phyloP scores from a whole-genome alignment of 2,797 vertebrate genomes.

The Notamacropus eugenii region DNA sequence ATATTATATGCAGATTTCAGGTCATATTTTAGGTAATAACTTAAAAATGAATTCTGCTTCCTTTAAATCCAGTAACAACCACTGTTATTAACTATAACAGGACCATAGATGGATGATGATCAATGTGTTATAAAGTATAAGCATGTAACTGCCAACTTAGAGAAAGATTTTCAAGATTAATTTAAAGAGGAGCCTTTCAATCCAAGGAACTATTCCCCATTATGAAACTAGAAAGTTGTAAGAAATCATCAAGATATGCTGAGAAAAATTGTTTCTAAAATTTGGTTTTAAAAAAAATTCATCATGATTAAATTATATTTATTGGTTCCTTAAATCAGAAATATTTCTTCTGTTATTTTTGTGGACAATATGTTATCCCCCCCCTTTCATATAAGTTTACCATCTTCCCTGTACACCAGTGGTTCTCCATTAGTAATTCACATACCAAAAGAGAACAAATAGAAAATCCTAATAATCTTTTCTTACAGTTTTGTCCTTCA shows the following conservation, averaged over 20 bases:
- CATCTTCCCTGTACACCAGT: background rate
- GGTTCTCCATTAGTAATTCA: background rate
- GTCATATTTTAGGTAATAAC: background rate
- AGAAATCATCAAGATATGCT: background rate
- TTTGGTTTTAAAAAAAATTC: background rate
- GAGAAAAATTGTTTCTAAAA: background rate
- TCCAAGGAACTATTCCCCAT: background rate
- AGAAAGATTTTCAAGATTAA: background rate
- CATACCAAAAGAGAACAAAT: background rate
- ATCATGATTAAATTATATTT: background rate
- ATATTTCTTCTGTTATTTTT: background rate
- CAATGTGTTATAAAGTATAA: background rate
- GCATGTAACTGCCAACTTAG: background rate
- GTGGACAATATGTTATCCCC: too few relatives aligned
- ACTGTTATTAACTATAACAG: background rate
- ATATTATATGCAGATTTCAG: background rate
- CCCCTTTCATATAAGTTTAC: background rate
- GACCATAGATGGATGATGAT: background rate
- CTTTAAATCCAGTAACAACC: background rate
- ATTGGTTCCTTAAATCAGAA: background rate
- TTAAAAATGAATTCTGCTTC: background rate
- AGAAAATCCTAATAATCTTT: background rate
- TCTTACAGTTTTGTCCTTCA: background rate
- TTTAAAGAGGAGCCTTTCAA: background rate
- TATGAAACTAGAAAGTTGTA: background rate